Percentiles rank a stretch among this genome's conserved stretches.
Evolutionary conservation across 2,113 vertebrate species (phyloP).

Genomic region (Urocolius indicus): DNA sequence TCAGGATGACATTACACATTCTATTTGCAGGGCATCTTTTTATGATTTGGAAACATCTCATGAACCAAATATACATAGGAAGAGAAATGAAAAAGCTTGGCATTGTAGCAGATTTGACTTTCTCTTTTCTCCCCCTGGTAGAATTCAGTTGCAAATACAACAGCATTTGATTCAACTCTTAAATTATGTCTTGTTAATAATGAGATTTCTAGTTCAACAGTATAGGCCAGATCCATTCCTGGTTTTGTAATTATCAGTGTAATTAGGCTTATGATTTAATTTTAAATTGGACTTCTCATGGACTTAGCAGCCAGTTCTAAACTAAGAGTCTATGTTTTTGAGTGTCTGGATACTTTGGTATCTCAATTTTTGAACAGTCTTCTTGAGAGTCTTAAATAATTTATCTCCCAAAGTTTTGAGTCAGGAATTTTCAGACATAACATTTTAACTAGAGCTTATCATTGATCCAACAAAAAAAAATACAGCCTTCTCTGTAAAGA

Average conservation of each 20-base stretch:
- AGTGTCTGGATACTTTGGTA: background rate
- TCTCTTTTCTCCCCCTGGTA: background rate
- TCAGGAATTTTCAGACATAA: background rate
- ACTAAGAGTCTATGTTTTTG: background rate
- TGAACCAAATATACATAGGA: background rate
- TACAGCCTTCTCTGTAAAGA: background rate
- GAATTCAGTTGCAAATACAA: background rate
- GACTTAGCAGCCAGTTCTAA: background rate
- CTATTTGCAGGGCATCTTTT: conserved; percentile 11
- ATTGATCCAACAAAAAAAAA: background rate
- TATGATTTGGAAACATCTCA: background rate
- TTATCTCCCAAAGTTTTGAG: background rate
- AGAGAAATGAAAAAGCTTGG: background rate
- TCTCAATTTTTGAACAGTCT: background rate
- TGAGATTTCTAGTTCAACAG: background rate
- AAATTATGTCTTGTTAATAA: background rate
- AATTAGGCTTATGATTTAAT: background rate
- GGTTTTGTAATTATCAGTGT: background rate
- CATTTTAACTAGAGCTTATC: background rate
- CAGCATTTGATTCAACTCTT: background rate
- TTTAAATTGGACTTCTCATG: background rate
- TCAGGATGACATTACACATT: background rate
- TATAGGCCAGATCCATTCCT: background rate
- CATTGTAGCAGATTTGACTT: background rate
- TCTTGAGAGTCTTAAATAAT: background rate